These are phyloP conservation scores for Melanostoma scalare DNA, from an alignment of 2,888 invertebrate species.

Conservation along the genomic window DNA sequence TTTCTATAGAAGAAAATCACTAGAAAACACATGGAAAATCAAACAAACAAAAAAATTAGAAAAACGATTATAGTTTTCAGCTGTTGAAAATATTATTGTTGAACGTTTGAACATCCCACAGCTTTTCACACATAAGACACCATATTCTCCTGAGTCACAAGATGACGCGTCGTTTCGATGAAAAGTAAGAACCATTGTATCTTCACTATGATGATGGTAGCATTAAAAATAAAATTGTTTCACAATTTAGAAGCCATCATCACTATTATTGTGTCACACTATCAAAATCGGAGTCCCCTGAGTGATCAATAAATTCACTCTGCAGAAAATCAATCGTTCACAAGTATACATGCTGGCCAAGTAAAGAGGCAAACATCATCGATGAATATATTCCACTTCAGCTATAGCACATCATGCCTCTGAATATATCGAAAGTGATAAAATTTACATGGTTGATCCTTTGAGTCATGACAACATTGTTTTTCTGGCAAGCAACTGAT, in stretches of 20 bases:
- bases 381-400: constrained; percentile 9
- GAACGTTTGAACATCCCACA: not conserved
- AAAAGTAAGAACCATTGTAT: constrained; percentile 23
- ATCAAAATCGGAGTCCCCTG: constrained; percentile 12
- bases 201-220: not conserved
- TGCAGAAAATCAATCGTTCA: constrained; percentile 28
- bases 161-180: constrained; percentile 30
- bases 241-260: constrained; percentile 23
- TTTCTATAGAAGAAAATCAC: not conserved
- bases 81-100: not conserved
- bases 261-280: constrained; percentile 6
- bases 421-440: constrained; percentile 8
- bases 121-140: not conserved
- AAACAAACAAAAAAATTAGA: constrained; percentile 1
- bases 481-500: constrained; percentile 16
- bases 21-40: not conserved
- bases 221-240: constrained; percentile 26
- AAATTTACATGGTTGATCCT: constrained; percentile 29
- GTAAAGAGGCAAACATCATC: constrained; percentile 33
- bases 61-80: constrained; percentile 14
- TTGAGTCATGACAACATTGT: constrained; percentile 45
- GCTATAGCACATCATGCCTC: not conserved
- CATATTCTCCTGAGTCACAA: not conserved
- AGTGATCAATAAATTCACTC: constrained; percentile 46
- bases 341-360: constrained; percentile 25